phyloP scores from a whole-genome alignment of 1,140 invertebrate genomes.

The Euura saliciscinereae region DNA sequence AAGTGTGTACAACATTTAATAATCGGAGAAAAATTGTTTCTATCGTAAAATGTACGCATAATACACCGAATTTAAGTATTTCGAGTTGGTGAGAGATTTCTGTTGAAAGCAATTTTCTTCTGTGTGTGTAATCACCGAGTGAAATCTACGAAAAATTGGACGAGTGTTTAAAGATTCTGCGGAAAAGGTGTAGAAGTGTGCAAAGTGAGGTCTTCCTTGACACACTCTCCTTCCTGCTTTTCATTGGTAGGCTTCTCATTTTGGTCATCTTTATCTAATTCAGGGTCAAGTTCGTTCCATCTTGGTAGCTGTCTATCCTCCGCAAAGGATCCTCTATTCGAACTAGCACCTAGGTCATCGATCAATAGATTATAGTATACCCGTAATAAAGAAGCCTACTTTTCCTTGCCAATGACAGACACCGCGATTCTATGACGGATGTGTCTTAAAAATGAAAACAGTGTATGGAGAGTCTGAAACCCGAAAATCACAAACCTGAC shows the following conservation, averaged over 20 bases:
- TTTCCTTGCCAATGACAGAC: no score
- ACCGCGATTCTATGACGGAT: no score
- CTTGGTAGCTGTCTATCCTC: conserved; percentile 14
- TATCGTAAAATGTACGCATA: background rate
- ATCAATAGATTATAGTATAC: conserved; percentile 5
- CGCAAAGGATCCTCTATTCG: conserved; percentile 32
- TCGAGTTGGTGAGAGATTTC: background rate
- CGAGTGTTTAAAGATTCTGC: conserved; percentile 12
- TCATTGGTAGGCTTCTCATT: conserved; percentile 36
- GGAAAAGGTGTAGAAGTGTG: conserved; percentile 21
- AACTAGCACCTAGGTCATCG: conserved; percentile 35
- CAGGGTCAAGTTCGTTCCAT: conserved; percentile 14
- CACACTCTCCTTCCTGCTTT: conserved; percentile 30
- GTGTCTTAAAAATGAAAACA: no score
- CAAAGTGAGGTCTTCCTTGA: conserved; percentile 29
- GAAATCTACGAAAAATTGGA: background rate
- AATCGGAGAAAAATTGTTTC: conserved; percentile 9
- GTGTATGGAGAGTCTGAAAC: conserved; percentile 11
- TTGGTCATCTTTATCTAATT: conserved; percentile 29
- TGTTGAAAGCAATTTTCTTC: background rate
- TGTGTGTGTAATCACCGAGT: background rate
- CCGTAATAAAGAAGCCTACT: no score
- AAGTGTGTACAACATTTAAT: conserved; percentile 11
- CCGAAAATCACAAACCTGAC: conserved; percentile 65
- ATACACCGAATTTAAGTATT: background rate